phyloP scores from a whole-genome alignment of 2,888 invertebrate genomes.

The Saturnia pavonia region DNA sequence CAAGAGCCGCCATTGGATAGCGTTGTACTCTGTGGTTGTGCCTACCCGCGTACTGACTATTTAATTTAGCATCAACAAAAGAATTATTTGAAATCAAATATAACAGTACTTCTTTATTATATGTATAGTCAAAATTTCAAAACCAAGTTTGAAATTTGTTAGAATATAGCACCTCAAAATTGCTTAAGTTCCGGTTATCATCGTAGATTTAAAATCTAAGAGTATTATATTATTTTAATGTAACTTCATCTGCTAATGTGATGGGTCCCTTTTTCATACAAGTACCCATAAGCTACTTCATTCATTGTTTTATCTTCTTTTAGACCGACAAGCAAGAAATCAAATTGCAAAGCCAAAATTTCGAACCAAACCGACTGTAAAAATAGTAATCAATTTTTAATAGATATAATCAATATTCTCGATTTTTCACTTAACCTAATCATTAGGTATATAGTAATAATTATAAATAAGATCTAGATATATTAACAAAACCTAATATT shows the following conservation, averaged over 20 bases:
- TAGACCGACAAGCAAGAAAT: not conserved
- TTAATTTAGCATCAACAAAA: constrained; percentile 18
- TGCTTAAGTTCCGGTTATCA: no score
- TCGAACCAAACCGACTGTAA: no score
- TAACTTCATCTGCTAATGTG: not conserved
- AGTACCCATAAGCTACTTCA: not conserved
- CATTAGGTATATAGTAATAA: no score
- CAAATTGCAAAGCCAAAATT: not conserved
- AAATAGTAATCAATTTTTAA: no score
- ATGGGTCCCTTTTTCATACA: not conserved
- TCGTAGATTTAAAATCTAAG: no score
- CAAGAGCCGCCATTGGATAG: constrained; percentile 62
- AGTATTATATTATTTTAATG: not conserved
- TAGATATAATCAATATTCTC: no score
- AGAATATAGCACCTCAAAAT: not conserved
- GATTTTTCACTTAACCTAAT: no score
- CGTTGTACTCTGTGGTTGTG: no score
- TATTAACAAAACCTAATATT: no score
- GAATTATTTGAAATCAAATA: not conserved
- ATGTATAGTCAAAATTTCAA: not conserved
- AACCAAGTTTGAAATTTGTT: not conserved
- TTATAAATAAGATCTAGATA: no score
- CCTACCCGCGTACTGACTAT: constrained; percentile 45
- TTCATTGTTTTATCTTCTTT: not conserved
- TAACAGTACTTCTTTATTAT: not conserved